Evolutionary conservation across 2,113 vertebrate species (phyloP), one percentile per base, ranked within the genome.

Genomic region (Pseudorhombus dupliciocellatus): DNA sequence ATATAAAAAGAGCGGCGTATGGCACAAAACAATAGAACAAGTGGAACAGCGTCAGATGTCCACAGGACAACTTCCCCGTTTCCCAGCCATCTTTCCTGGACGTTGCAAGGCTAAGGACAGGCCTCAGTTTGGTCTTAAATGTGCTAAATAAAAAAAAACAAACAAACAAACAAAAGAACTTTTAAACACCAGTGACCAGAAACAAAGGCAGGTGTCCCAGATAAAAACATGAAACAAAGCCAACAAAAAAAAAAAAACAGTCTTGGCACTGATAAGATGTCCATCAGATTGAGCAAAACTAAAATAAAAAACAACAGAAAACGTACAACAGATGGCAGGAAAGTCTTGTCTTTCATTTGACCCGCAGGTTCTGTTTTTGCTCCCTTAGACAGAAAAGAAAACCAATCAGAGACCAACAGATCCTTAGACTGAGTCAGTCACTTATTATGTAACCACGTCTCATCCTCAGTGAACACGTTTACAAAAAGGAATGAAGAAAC

Each of bases 251-350:
- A 84, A 87, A 71, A 81, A 71, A 84, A 84, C 73, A 58, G 76
- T 88, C 80, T 91, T 94, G 91, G 91, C 92, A 93, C 91, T 84
- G 85, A 86, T 84, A 81, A 83, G 75, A 80, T 73, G 84, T 90
- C 84, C 79, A 58, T 85, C 77, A 73, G 65, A 79, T 74, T 53
- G 66, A 88, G 77, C 52, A 62, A 74, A 40, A 56, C 10, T 5
- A 56, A 81, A 73, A 46, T 42, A 71, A 21, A 70, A 60, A 21
- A 68, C 0, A 34, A 37, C 34, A 77, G 57, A 30, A 61, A 74
- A 61, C 62, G 21, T 5, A 80, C 55, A 73, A 67, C 40, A 44
- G 63, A 61, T 60, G 52, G 80, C 53, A 50, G 52, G 70, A 81
- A 84, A 79, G 75, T 77, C 62, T 73, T 21, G 46, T 79, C 73